Evolutionary conservation across 2,113 vertebrate genomes (phyloP).

Genomic region (Chloropsis hardwickii): DNA sequence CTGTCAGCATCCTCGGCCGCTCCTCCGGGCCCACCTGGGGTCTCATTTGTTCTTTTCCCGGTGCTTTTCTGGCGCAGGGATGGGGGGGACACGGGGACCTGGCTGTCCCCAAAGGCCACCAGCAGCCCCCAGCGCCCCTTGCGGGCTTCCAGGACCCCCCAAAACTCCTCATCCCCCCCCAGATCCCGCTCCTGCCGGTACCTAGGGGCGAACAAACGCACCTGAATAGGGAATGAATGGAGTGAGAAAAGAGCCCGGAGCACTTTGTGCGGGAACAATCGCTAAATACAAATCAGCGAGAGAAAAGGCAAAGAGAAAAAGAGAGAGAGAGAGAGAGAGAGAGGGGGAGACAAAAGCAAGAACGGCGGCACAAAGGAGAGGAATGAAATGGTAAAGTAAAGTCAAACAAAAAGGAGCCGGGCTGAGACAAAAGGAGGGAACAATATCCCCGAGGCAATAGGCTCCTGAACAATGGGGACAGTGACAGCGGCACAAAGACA

Average conservation of each 20-base stretch:
- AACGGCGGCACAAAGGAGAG: slow-evolving; percentile 79
- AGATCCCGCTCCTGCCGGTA: background rate
- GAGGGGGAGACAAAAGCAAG: slow-evolving; percentile 74
- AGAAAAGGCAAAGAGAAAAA: slow-evolving; percentile 60
- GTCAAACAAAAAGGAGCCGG: slow-evolving; percentile 93
- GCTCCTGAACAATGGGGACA: slow-evolving; percentile 92
- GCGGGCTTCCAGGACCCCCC: background rate
- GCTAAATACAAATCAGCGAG: slow-evolving; percentile 71
- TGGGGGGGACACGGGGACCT: background rate
- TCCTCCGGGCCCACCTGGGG: background rate
- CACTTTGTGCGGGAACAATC: slow-evolving; percentile 60
- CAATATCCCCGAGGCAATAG: slow-evolving; percentile 97
- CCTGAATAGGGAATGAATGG: slow-evolving; percentile 62
- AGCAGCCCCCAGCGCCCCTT: background rate
- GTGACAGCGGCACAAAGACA: slow-evolving; percentile 98
- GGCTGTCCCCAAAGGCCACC: background rate
- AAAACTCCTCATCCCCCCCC: fast-evolving
- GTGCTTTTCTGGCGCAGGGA: background rate
- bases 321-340: too few relatives aligned
- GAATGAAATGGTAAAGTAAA: slow-evolving; percentile 92
- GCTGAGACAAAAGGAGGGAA: slow-evolving; percentile 97
- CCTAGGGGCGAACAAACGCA: slow-evolving; percentile 22
- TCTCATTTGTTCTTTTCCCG: fast-evolving
- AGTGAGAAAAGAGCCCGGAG: slow-evolving; percentile 38
- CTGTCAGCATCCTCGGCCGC: background rate